phyloP scores from a whole-genome alignment of 2,113 vertebrate genomes.

The Nothoprocta pentlandii region DNA sequence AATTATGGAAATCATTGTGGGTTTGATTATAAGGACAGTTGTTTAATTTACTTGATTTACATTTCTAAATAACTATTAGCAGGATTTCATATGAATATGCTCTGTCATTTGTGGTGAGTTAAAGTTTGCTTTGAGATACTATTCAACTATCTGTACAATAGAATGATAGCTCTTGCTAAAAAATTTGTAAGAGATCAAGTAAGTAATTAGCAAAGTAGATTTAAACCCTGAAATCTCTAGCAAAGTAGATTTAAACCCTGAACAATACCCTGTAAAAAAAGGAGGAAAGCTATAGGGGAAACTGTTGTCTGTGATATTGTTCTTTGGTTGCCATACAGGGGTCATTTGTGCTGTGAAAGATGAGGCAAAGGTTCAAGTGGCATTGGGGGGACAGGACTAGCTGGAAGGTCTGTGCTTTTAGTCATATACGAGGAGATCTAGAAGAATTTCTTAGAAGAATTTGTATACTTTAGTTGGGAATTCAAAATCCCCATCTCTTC shows the following conservation, averaged over 20 bases:
- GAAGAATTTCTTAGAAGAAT: neutral
- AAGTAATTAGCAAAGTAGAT: neutral
- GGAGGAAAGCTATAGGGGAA: neutral
- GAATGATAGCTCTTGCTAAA: neutral
- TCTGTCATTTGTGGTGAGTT: neutral
- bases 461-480: neutral
- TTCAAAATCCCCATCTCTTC: neutral
- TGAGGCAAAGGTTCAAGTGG: neutral
- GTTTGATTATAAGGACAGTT: neutral
- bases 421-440: neutral
- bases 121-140: neutral
- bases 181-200: neutral
- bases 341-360: neutral
- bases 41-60: slow-evolving; percentile 40
- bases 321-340: neutral
- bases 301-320: neutral
- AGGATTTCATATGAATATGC: slow-evolving; percentile 25
- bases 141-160: neutral
- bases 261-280: neutral
- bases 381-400: neutral
- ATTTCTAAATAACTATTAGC: slow-evolving; percentile 31
- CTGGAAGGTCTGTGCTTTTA: neutral
- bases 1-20: neutral
- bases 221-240: neutral
- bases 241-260: neutral